phyloP scores from a whole-genome alignment of 2,113 vertebrate genomes.

The Atrichornis clamosus region DNA sequence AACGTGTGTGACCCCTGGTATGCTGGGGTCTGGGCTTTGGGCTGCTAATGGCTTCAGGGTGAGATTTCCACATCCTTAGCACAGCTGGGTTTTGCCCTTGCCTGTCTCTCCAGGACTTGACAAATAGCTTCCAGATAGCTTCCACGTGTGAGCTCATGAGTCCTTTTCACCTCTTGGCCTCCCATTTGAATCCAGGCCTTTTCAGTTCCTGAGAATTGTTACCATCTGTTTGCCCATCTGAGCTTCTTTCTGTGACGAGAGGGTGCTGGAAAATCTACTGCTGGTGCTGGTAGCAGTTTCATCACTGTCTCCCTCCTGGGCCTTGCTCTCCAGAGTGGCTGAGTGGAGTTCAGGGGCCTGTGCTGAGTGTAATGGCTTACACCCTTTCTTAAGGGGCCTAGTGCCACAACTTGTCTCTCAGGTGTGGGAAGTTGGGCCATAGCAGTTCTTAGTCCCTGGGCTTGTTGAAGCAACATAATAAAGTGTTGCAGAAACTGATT shows the following conservation, averaged over 20 bases:
- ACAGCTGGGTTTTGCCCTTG: constrained; percentile 30
- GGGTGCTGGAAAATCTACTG: not conserved
- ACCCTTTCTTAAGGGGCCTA: not conserved
- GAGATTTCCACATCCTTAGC: not conserved
- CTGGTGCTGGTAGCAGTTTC: not conserved
- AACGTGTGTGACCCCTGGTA: not conserved
- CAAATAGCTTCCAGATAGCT: constrained; percentile 34
- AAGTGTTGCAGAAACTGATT: not conserved
- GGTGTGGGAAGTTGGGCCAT: not conserved
- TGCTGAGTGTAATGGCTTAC: not conserved
- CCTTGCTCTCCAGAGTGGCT: not conserved
- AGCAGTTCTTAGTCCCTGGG: not conserved
- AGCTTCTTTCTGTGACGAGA: not conserved
- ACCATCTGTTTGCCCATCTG: not conserved
- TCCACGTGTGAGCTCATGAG: not conserved
- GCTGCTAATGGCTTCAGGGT: not conserved
- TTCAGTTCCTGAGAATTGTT: not conserved
- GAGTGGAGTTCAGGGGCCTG: not conserved
- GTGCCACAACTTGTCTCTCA: not conserved
- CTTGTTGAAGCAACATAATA: not conserved
- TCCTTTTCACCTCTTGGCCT: constrained; percentile 37
- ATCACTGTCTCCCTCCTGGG: not conserved
- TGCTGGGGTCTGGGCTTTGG: not conserved
- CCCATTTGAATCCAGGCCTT: not conserved
- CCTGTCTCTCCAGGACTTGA: not conserved